Evolutionary conservation across 2,888 invertebrate species (phyloP).

Genomic region (Baccha elongata): DNA sequence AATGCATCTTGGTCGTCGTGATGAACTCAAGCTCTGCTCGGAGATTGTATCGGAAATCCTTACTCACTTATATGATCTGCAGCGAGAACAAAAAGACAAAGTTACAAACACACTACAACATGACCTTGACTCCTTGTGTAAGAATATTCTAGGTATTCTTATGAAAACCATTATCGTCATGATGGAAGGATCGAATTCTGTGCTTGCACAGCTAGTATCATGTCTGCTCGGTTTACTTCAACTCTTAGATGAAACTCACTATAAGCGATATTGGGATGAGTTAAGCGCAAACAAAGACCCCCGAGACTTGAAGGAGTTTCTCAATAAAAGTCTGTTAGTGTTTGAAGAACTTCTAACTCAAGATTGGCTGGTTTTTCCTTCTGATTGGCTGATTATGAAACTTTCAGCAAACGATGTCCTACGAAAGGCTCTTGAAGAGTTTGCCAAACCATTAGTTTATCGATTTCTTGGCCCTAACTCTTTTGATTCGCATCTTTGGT

Average conservation of each 20-base stretch:
- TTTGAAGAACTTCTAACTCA: conserved; percentile 81
- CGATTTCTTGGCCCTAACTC: conserved; percentile 89
- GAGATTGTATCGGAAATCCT: conserved; percentile 94
- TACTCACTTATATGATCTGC: conserved; percentile 83
- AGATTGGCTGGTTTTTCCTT: conserved; percentile 86
- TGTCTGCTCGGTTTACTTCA: conserved; percentile 93
- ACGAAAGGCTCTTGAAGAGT: conserved; percentile 92
- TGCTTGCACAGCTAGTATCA: conserved; percentile 90
- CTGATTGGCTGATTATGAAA: conserved; percentile 95
- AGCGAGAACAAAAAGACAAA: conserved; percentile 83
- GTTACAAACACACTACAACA: conserved; percentile 84
- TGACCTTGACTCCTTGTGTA: conserved; percentile 91
- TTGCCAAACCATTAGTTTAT: conserved; percentile 93
- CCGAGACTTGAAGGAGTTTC: conserved; percentile 92
- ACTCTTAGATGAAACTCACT: conserved; percentile 93
- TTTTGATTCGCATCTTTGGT: conserved; percentile 91
- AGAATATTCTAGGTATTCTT: conserved; percentile 91
- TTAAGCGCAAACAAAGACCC: conserved; percentile 86
- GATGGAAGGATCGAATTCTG: conserved; percentile 89
- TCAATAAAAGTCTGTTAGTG: conserved; percentile 89
- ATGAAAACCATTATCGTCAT: conserved; percentile 93
- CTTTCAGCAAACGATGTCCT: conserved; percentile 94
- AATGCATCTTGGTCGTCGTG: conserved; percentile 90
- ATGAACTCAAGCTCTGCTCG: conserved; percentile 92
- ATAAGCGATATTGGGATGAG: conserved; percentile 93